A percentile compares a stretch with the other conserved stretches of the same genome.
Conservation (phyloP, 64 coral and sea anemone species). For the Pocillopora damicornis region DNA sequence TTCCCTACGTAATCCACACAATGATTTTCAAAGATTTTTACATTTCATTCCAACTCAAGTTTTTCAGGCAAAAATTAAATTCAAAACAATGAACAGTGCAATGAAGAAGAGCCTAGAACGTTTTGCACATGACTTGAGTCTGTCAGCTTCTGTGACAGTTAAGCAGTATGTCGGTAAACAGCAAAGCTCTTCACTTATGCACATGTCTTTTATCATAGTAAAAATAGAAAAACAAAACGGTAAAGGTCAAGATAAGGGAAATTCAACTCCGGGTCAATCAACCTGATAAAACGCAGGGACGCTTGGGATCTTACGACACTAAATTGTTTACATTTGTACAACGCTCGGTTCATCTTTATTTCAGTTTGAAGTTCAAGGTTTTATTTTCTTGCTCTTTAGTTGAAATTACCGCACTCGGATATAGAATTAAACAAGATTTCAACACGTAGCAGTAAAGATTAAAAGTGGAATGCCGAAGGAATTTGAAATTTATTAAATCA, state of each 20-base stretch:
- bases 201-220: constrained; percentile 2
- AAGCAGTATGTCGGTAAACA: not conserved
- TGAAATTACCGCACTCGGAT: no score
- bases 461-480: not conserved
- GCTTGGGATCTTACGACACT: not conserved
- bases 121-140: no score
- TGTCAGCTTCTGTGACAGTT: not conserved
- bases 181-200: not conserved
- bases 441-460: not conserved
- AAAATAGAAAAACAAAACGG: not conserved
- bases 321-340: no score
- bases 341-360: not conserved
- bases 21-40: no score
- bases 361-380: not conserved
- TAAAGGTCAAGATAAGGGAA: constrained; percentile 17
- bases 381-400: no score
- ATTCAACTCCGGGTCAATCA: not conserved
- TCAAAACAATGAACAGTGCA: no score
- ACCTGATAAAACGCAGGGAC: not conserved
- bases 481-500: not conserved
- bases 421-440: no score
- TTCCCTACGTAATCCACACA: no score
- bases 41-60: no score
- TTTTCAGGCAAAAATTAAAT: no score
- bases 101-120: no score